Conservation (phyloP, 2,113 vertebrate species). For the Amphilophus citrinellus region DNA sequence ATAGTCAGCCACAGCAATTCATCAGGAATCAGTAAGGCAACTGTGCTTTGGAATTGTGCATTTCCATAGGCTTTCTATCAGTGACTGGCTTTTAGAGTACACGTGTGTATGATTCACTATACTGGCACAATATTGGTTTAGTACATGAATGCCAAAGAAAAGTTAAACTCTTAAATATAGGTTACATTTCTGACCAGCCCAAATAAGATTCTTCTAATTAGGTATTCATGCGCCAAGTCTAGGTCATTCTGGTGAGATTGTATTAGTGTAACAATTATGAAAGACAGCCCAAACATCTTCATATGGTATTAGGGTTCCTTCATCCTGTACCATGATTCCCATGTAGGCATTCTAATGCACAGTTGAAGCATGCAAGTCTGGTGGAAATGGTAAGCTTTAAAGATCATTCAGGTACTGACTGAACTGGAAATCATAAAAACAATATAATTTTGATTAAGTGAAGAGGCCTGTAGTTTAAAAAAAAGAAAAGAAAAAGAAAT, state of each 20-base stretch:
- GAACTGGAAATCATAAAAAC: neutral
- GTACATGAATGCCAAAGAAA: neutral
- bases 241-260: neutral
- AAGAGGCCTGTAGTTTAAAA: neutral
- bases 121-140: no score
- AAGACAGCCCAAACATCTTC: no score
- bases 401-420: accelerated
- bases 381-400: neutral
- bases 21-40: neutral
- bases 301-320: no score
- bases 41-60: neutral
- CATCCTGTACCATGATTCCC: no score
- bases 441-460: no score
- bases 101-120: accelerated
- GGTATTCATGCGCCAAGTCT: accelerated
- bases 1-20: neutral
- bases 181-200: neutral
- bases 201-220: neutral
- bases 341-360: no score
- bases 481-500: neutral
- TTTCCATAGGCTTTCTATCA: neutral
- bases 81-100: accelerated
- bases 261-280: neutral
- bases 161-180: neutral
- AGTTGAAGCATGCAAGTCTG: neutral